Base-by-base conservation (phyloP, 2,113 vertebrate genomes). In the Panurus biarmicus region DNA sequence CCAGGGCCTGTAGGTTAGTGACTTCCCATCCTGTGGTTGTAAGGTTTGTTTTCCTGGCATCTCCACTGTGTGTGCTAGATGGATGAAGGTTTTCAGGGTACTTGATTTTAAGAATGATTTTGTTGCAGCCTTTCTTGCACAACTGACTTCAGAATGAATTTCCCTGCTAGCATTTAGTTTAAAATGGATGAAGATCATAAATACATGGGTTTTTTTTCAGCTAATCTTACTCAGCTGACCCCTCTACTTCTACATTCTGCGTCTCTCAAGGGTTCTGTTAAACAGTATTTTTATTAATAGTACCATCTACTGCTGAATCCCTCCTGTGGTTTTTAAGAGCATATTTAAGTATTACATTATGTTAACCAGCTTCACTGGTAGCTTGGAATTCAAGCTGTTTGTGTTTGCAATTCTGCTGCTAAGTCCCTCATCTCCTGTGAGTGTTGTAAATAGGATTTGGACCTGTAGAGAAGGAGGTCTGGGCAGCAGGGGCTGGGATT, bases 251-350 rank as follows among this genome's bases (percentile, higher is more conserved):
- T 47, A 12, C 47, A n/a, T 85, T 79, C 75, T 66, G 64, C 58
- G 42, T 50, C 60, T 96, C 94, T 94, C 47, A 66, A 92, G 95
- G 85, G 88, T 83, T 90, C 60, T 92, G 67, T 94, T 96, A 90
- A 95, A 65, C 90, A 94, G 36, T 91, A 80, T 93, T 90, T 91
- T 47, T 91, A 93, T 96, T 96, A 95, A 94, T 86, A 92, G 92
- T 93, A 92, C 79, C 51, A 77, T 96, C 79, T 93, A 85, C 77
- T 75, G 65, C 74, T 60, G 75, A 93, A 85, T 93, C 83, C 60
- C 94, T 93, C 88, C 85, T 92, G 94, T 95, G 95, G 92, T 86
- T 94, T 95, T n/a, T 88, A 92, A 96, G 82, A 96, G 94, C 90
- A 36, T 90, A 64, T 96, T 94, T 96, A 96, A 94, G 85, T 80